Conservation (phyloP, 2,888 invertebrate species). For the Minunthozetes semirufus region DNA sequence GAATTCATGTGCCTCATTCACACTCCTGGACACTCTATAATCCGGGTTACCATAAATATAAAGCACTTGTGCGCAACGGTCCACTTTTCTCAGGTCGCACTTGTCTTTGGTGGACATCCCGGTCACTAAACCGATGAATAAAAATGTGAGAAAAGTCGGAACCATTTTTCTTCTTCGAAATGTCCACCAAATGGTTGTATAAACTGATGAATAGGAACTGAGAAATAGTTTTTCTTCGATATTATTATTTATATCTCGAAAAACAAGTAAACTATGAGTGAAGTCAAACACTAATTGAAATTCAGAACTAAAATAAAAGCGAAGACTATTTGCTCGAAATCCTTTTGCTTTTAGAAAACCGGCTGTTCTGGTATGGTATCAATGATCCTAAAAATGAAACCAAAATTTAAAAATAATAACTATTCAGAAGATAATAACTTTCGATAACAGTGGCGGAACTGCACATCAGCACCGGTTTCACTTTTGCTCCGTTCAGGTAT, state of each 20-base stretch:
- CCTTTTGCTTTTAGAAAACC: constrained; percentile 31
- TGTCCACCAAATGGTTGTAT: constrained; percentile 4
- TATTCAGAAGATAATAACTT: neutral
- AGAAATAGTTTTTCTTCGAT: neutral
- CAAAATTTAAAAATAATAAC: neutral
- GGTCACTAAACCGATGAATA: neutral
- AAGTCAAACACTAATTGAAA: constrained; percentile 18
- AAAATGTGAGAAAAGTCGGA: neutral
- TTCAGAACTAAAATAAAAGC: constrained; percentile 6
- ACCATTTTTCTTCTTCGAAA: neutral
- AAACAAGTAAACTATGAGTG: constrained; percentile 7
- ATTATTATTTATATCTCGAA: neutral
- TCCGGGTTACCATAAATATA: constrained; percentile 36
- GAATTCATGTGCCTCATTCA: constrained; percentile 28
- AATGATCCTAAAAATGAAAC: neutral
- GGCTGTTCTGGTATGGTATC: constrained; percentile 6
- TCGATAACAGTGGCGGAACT: constrained; percentile 24
- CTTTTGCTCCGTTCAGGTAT: neutral
- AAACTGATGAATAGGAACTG: neutral
- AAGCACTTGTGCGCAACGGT: constrained; percentile 35
- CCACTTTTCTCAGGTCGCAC: constrained; percentile 35
- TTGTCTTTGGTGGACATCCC: constrained; percentile 29
- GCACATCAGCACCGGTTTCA: neutral
- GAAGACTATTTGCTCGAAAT: constrained; percentile 14
- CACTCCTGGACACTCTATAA: constrained; percentile 28